phyloP scores from a whole-genome alignment of 2,797 vertebrate genomes.

The Mormyrus hasselquistii region DNA sequence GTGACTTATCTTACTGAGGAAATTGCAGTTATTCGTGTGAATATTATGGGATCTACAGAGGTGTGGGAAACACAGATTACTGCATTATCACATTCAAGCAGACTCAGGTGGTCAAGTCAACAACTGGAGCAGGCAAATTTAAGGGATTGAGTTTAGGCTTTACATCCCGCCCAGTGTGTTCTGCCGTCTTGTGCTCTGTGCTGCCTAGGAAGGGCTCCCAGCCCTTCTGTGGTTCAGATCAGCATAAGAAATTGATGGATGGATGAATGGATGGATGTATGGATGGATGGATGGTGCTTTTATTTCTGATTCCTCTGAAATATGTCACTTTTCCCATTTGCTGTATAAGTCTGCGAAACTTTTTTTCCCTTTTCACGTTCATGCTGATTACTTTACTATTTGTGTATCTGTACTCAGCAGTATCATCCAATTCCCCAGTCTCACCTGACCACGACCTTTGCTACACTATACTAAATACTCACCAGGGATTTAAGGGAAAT shows the following conservation, averaged over 20 bases:
- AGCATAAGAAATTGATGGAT: background rate
- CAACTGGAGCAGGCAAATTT: background rate
- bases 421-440: background rate
- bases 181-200: background rate
- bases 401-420: background rate
- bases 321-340: background rate
- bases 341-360: background rate
- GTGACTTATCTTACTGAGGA: background rate
- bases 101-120: background rate
- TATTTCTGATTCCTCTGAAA: background rate
- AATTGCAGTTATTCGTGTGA: background rate
- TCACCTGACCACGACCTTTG: background rate
- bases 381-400: background rate
- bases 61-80: background rate
- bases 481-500: background rate
- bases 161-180: background rate
- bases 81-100: background rate
- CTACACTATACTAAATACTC: background rate
- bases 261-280: background rate
- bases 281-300: background rate
- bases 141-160: background rate
- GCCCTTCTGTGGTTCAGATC: background rate
- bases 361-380: background rate
- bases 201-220: background rate
- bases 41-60: background rate